Conservation (phyloP, 2,888 invertebrate genomes). For the Noctua comes region DNA sequence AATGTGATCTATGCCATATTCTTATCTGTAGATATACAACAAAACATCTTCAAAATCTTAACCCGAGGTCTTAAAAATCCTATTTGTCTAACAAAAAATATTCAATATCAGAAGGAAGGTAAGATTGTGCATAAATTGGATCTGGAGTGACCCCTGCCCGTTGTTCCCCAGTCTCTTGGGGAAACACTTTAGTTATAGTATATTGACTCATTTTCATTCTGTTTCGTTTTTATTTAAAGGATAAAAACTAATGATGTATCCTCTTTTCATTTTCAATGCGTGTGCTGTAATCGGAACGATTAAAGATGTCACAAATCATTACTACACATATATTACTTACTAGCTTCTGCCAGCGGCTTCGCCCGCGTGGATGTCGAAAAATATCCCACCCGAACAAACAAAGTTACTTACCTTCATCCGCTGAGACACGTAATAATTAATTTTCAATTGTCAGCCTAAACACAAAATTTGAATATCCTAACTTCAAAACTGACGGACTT, state of each 20-base stretch:
- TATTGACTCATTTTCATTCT: slow-evolving; percentile 44
- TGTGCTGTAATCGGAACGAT: background rate
- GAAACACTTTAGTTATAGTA: slow-evolving; percentile 31
- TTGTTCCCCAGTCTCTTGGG: slow-evolving; percentile 39
- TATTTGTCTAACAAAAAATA: slow-evolving; percentile 55
- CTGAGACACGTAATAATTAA: too few species aligned
- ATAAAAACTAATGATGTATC: background rate
- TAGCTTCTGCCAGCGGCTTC: too few species aligned
- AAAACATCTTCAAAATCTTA: slow-evolving; percentile 24
- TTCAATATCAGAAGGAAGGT: slow-evolving; percentile 73
- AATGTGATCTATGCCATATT: background rate
- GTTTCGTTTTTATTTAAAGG: slow-evolving; percentile 21
- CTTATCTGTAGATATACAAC: background rate
- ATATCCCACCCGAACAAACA: too few species aligned
- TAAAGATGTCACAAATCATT: background rate
- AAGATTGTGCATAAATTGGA: slow-evolving; percentile 77
- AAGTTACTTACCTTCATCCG: too few species aligned
- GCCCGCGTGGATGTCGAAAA: too few species aligned
- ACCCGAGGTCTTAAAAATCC: slow-evolving; percentile 19
- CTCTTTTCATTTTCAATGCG: background rate
- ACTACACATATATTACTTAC: background rate
- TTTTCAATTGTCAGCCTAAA: too few species aligned
- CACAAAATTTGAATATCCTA: too few species aligned
- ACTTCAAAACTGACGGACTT: too few species aligned
- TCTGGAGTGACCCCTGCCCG: slow-evolving; percentile 60